A percentile compares a stretch with the other conserved stretches of the same genome.
Conservation (phyloP, 2,888 invertebrate species). For the Oegoconia quadripuncta region DNA sequence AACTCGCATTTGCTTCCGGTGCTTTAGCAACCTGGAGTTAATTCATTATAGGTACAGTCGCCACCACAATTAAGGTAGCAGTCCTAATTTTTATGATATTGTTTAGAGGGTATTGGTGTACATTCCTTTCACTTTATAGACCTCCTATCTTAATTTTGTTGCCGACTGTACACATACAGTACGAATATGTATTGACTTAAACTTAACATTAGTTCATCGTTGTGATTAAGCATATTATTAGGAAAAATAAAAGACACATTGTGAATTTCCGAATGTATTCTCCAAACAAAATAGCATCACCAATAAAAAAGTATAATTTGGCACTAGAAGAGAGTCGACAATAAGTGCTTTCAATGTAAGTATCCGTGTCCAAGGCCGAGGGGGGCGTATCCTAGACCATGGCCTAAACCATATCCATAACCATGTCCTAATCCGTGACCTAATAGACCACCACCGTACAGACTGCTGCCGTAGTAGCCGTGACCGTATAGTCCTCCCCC, state of each 20-base stretch:
- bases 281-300: slow-evolving; percentile 1
- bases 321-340: slow-evolving; percentile 33
- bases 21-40: no score
- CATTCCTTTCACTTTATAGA: no score
- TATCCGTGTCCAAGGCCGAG: slow-evolving; percentile 31
- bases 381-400: slow-evolving; percentile 28
- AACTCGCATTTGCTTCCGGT: no score
- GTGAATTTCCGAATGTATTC: not conserved
- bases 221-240: no score
- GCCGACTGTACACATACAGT: no score
- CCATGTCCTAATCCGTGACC: slow-evolving; percentile 17
- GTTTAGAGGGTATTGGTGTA: no score
- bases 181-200: no score
- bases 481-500: slow-evolving; percentile 30
- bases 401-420: slow-evolving; percentile 28
- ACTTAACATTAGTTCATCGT: no score
- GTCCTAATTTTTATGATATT: no score
- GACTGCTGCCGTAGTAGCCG: slow-evolving; percentile 17
- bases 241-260: not conserved
- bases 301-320: slow-evolving; percentile 41
- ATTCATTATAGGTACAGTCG: no score
- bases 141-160: no score
- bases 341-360: slow-evolving; percentile 18
- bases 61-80: no score
- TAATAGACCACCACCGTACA: slow-evolving; percentile 21